Evolutionary conservation across 2,888 invertebrate species (phyloP).

Genomic region (Catocala sponsa): DNA sequence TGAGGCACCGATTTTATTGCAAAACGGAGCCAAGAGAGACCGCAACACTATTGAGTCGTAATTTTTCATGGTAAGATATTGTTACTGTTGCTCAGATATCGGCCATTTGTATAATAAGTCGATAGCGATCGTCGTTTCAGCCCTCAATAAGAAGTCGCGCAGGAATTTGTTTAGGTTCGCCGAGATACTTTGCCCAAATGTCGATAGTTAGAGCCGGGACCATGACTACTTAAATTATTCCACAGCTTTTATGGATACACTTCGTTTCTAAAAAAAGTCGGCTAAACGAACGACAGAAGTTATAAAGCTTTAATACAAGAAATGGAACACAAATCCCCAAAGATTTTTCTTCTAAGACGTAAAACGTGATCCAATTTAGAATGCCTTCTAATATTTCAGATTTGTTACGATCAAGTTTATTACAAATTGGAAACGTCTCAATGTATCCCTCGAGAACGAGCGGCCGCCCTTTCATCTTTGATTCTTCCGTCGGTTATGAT

Average conservation of each 20-base stretch:
- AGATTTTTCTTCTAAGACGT: constrained; percentile 64
- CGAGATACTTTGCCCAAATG: constrained; percentile 55
- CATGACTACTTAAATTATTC: constrained; percentile 51
- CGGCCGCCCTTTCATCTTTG: constrained; percentile 64
- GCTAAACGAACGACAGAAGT: constrained; percentile 36
- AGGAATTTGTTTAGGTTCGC: constrained; percentile 66
- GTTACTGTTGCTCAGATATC: constrained; percentile 76
- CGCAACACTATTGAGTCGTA: constrained; percentile 71
- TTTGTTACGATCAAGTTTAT: constrained; percentile 81
- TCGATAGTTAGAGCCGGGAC: constrained; percentile 40
- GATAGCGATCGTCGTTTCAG: constrained; percentile 75
- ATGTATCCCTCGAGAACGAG: constrained; percentile 67
- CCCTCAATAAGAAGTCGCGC: constrained; percentile 65
- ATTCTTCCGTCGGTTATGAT: constrained; percentile 60
- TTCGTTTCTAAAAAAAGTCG: constrained; percentile 34
- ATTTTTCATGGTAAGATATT: constrained; percentile 79
- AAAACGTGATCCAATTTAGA: constrained; percentile 81
- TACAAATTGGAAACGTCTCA: constrained; percentile 77
- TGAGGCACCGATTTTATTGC: constrained; percentile 73
- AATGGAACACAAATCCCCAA: constrained; percentile 63
- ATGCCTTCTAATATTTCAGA: constrained; percentile 77
- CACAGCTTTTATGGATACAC: constrained; percentile 46
- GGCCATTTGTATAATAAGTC: constrained; percentile 83
- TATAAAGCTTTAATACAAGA: constrained; percentile 45
- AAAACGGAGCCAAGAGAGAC: constrained; percentile 70